Evolutionary conservation across 2,888 invertebrate genomes (phyloP), one percentile per base, ranked within the genome.

Genomic region (Norana najaformis): DNA sequence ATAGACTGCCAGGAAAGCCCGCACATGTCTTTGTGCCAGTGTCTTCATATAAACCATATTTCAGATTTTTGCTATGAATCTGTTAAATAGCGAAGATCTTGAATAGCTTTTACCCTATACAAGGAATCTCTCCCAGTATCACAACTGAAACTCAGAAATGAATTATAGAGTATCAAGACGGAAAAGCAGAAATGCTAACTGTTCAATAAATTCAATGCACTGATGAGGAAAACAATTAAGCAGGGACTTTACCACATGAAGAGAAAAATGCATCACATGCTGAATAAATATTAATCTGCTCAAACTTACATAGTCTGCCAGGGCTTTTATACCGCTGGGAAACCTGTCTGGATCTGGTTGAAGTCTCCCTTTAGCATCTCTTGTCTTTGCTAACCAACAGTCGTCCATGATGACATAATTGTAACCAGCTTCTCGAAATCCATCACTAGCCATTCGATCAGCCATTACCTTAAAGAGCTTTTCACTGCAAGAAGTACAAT

Each of bases 1-100:
- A 97, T 91, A 97, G 96, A 89, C 98, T 97, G n/a, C 98, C 99
- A 0, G 98, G 98, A 95, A 98, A 99, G 13, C 98, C 98, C 4
- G 97, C 98, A 94, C 99, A 99, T 0, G 99, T 99, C 95, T 97
- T 98, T 94, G 98, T 98, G 18, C 99, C 99, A 94, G 97, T 98
- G 95, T 99, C 98, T 94, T 98, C 98, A 94, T 99, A 99, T 92
- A 99, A 98, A 39, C 98, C 99, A 94, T 99, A 97, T 95, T 98
- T 98, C 88, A 99, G 95, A 35, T 98, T 98, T 95, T 97, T 97
- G 83, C 97, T 96, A 95, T 99, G 99, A 92, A 99, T 96, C 98
- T 98, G n/a, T 5, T 69, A 69, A n/a, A 69, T 13, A 69, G n/a
- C 13, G 69, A 11, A 69, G 69, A 69, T n/a, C 6, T n/a, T 69